Evolutionary conservation across 1,140 invertebrate species (phyloP), one percentile per base, ranked within the genome.

Genomic region (Nixonia krombeini): DNA sequence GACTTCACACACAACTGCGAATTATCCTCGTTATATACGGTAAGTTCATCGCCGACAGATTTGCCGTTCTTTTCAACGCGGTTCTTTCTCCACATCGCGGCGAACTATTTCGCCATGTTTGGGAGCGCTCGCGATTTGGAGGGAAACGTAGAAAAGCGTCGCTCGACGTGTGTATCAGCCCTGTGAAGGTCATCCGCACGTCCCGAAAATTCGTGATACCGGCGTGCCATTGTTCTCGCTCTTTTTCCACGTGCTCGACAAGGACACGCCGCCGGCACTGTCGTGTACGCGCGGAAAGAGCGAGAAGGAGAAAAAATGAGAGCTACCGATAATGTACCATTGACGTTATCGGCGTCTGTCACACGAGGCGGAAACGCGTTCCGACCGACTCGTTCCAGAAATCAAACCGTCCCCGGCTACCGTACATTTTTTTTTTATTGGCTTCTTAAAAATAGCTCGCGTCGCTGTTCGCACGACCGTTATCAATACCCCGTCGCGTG

Each of bases 21-120:
- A 66, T 66, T 66, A 55, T 59, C 56, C 63, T 59, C 50, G 56
- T 66, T 59, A n/a, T 55, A 59, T 59, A 66, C 63, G 63, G 63
- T 66, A 45, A 66, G 63, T 29, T n/a, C n/a, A n/a, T n/a, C n/a
- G n/a, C n/a, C n/a, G n/a, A n/a, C n/a, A n/a, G n/a, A n/a, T n/a
- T n/a, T n/a, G n/a, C n/a, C n/a, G 18, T 40, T 18, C 7, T 18
- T 18, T 15, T 40, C 18, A 15, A 9, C 35, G 35, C 8, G 4
- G 15, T 40, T 31, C 8, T 12, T 12, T 12, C 28, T 26, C 25
- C 25, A 4, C 25, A 26, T 26, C 9, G n/a, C n/a, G n/a, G n/a
- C n/a, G n/a, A n/a, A n/a, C n/a, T n/a, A n/a, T 26, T 37, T 37
- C 17, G 4, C 35, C 35, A 37, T 16, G 35, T 37, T n/a, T n/a